Conservation (phyloP, 92 coral and sea anemone genomes). For the Porites lobata region DNA sequence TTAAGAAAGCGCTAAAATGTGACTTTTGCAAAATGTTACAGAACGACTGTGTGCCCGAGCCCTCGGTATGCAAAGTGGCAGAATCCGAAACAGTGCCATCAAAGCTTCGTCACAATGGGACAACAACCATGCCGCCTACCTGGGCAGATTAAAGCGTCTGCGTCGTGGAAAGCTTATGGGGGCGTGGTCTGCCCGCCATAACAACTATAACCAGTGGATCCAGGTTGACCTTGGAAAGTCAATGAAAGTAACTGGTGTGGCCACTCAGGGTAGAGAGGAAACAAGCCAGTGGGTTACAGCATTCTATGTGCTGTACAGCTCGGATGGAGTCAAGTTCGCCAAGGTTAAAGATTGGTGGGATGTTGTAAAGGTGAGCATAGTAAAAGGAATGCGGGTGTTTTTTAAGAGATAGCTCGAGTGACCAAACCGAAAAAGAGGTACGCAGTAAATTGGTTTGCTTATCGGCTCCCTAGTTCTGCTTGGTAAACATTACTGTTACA, state of each 20-base stretch:
- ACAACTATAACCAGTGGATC: constrained; percentile 70
- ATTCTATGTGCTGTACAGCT: constrained; percentile 60
- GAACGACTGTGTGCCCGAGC: constrained; percentile 70
- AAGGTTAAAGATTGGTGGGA: constrained; percentile 60
- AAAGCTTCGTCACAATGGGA: constrained; percentile 69
- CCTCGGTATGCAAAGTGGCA: constrained; percentile 74
- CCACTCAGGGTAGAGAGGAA: constrained; percentile 75
- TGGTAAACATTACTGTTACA: no score
- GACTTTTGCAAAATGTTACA: neutral
- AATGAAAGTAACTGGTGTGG: constrained; percentile 68
- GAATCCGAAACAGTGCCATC: constrained; percentile 57
- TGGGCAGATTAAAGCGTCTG: constrained; percentile 58
- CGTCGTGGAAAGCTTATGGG: constrained; percentile 44
- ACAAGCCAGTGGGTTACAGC: constrained; percentile 73
- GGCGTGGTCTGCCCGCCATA: constrained; percentile 69
- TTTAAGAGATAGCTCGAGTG: neutral
- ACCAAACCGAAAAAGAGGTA: neutral
- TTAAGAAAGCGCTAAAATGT: no score
- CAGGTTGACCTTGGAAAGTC: constrained; percentile 66
- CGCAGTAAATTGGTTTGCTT: neutral
- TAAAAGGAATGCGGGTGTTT: neutral
- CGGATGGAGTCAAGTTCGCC: constrained; percentile 70
- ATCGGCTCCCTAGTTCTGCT: no score
- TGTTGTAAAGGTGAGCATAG: constrained; percentile 23
- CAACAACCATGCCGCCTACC: constrained; percentile 46